These are phyloP conservation scores for Drosophila carrolli DNA, from an alignment of 1,140 invertebrate genomes.

Conservation along the genomic window DNA sequence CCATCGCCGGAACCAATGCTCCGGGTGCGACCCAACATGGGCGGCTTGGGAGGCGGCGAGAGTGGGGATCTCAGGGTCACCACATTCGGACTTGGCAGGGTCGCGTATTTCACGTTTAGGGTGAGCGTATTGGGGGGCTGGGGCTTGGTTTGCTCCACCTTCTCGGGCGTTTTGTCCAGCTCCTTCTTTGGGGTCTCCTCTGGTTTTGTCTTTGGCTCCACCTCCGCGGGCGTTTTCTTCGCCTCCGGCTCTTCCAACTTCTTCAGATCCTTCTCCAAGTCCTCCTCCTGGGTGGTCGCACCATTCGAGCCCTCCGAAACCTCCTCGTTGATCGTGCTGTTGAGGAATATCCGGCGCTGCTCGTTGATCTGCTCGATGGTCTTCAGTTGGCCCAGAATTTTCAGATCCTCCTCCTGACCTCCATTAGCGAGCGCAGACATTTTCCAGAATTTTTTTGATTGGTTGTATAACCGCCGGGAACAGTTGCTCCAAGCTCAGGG, in stretches of 20 bases:
- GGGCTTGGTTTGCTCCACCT: slow-evolving; percentile 4
- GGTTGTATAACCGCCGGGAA: slow-evolving; percentile 33
- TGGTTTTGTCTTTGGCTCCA: background rate
- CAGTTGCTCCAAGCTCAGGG: slow-evolving; percentile 18
- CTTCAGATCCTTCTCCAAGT: slow-evolving; percentile 8
- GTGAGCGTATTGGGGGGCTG: slow-evolving; percentile 43
- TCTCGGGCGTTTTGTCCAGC: background rate
- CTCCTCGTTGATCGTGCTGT: slow-evolving; percentile 67
- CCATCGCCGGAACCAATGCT: slow-evolving; percentile 73
- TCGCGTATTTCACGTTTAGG: slow-evolving; percentile 71
- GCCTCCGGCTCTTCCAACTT: slow-evolving; percentile 1
- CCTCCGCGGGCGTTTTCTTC: background rate
- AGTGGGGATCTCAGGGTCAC: slow-evolving; percentile 55
- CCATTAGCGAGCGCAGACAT: slow-evolving; percentile 8
- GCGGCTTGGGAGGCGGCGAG: slow-evolving; percentile 78
- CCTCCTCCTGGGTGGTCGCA: background rate
- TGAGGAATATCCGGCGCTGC: slow-evolving; percentile 72
- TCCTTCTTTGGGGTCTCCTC: background rate
- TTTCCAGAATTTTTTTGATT: background rate
- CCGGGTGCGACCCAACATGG: slow-evolving; percentile 76
- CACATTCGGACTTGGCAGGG: slow-evolving; percentile 57
- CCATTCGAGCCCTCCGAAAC: slow-evolving; percentile 1
- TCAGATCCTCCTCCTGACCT: slow-evolving; percentile 47
- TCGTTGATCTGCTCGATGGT: slow-evolving; percentile 79
- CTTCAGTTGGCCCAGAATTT: slow-evolving; percentile 67